Percentiles rank a stretch among this genome's conserved stretches.
Evolutionary conservation across 2,113 vertebrate species (phyloP).

Genomic region (Neolamprologus tretocephalus): DNA sequence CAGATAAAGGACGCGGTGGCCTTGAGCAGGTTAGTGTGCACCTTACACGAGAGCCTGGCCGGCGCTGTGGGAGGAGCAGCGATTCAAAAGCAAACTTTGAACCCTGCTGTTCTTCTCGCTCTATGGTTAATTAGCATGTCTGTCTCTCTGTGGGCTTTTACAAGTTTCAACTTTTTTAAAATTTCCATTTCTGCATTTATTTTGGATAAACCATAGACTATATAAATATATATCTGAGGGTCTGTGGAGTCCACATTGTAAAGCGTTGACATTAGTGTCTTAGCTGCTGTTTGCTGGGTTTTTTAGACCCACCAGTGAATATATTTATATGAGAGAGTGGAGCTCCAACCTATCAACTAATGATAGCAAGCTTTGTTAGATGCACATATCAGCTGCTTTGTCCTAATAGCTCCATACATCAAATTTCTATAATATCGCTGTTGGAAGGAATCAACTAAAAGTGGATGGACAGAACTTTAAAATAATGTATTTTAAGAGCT

Average conservation of each 20-base stretch:
- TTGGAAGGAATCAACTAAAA: not conserved
- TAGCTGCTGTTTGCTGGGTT: not conserved
- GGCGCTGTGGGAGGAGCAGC: rapidly evolving
- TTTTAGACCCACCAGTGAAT: not conserved
- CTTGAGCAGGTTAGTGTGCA: not conserved
- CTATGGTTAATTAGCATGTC: not conserved
- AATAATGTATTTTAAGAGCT: not conserved
- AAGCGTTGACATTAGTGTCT: rapidly evolving
- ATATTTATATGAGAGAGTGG: not conserved
- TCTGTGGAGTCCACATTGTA: not conserved
- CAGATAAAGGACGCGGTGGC: not conserved
- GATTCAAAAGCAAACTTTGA: not conserved
- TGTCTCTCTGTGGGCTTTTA: not conserved
- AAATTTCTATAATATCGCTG: not conserved
- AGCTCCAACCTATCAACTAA: not conserved
- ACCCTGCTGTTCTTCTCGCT: rapidly evolving
- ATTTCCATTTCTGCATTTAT: not conserved
- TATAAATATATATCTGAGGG: not conserved
- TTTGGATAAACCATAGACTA: not conserved
- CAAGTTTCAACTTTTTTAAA: not conserved
- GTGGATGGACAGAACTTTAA: not conserved
- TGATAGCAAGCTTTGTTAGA: not conserved
- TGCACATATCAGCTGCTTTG: rapidly evolving
- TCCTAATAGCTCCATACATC: not conserved
- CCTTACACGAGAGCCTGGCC: rapidly evolving